A percentile compares a stretch with the other conserved stretches of the same genome.
These are phyloP conservation scores for Synergus japonicus DNA, from an alignment of 2,888 invertebrate species.

Conservation along the genomic window DNA sequence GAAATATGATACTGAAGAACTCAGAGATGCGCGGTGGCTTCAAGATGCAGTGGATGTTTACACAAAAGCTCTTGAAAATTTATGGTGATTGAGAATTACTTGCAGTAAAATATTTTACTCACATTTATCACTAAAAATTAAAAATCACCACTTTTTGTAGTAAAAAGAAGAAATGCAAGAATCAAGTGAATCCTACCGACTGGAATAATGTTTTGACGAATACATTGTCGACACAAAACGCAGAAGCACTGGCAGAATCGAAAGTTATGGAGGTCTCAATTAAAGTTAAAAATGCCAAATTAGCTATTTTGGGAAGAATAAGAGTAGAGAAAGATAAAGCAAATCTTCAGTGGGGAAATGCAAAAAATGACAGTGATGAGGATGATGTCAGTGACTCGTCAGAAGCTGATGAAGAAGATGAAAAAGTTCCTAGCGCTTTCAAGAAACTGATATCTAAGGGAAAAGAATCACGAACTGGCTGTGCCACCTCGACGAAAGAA, in stretches of 20 bases:
- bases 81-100: slow-evolving; percentile 63
- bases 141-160: slow-evolving; percentile 52
- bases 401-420: slow-evolving; percentile 43
- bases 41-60: slow-evolving; percentile 68
- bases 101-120: neutral
- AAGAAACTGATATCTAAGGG: slow-evolving; percentile 60
- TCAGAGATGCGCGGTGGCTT: slow-evolving; percentile 70
- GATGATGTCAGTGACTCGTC: slow-evolving; percentile 48
- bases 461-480: slow-evolving; percentile 60
- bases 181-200: slow-evolving; percentile 64
- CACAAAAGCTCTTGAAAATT: slow-evolving; percentile 64
- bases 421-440: slow-evolving; percentile 60
- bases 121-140: neutral
- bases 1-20: slow-evolving; percentile 66
- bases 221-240: slow-evolving; percentile 57
- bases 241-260: slow-evolving; percentile 54
- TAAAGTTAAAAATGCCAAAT: slow-evolving; percentile 57
- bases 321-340: slow-evolving; percentile 59
- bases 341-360: slow-evolving; percentile 63
- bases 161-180: slow-evolving; percentile 71
- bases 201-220: slow-evolving; percentile 71
- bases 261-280: slow-evolving; percentile 62
- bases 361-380: slow-evolving; percentile 54
- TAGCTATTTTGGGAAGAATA: slow-evolving; percentile 64
- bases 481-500: slow-evolving; percentile 64